Base-by-base conservation (phyloP, 2,888 invertebrate species). In the Anarsia innoxiella region DNA sequence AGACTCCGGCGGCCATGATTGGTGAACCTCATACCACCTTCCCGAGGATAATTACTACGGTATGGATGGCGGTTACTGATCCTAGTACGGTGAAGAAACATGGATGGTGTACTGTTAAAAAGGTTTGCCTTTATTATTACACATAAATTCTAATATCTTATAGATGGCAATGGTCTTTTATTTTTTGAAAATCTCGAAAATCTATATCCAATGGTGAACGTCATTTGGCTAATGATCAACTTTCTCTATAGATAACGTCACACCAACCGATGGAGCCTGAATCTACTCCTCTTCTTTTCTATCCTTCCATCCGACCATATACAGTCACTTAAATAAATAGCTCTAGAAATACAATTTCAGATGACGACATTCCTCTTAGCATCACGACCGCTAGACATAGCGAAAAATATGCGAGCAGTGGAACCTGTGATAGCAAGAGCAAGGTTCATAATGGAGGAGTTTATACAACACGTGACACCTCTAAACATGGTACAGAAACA, bases 361-460 rank as follows among this genome's bases (percentile, higher is more conserved):
- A 54, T 78, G 1, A 70, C 56, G 26, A 64, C 59, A 40, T 79
- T 73, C 42, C 39, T 79, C 3, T 34, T 41, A 1, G 23, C 50
- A 1, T 52, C 56, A 13, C 65, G 60, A 26, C 56, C 77, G 0
- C 39, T 45, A 6, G 43, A 54, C 2, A 65, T 75, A 19, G 78
- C 77, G 2, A 65, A 57, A 23, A 66, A 71, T 12, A 61, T 79
- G 66, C 60, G 59, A 0, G 38, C 57, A 0, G 35, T 77, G 10
- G 76, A 77, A 29, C 62, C 68, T 0, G 53, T 77, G 23, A 40
- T 77, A 1, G 65, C 73, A 0, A 59, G 74, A 1, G 70, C 67
- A 3, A 60, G 83, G 11, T 82, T 69, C 53, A 69, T 72, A 40
- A 78, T 82, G 76, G 85, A 86, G 44, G 79, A 77, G 49, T 83